Evolutionary conservation across 53 echinoderm and acorn worm genomes (phyloP).

Genomic region (Henricia sp.): DNA sequence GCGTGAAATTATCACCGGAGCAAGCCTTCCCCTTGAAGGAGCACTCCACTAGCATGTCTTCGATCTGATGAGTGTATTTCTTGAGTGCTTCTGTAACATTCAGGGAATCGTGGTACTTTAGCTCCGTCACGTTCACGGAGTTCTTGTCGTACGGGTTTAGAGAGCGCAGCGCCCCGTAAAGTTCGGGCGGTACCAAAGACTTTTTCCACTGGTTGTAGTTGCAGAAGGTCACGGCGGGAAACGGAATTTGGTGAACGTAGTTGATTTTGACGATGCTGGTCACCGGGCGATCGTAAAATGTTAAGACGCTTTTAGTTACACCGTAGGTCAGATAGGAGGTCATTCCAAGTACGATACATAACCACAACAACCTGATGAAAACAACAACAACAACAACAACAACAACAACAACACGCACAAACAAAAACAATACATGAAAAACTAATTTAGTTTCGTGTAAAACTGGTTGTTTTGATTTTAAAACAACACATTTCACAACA

Average conservation of each 20-base stretch:
- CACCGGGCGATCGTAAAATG: constrained; percentile 50
- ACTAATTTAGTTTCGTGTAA: not conserved
- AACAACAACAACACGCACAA: not conserved
- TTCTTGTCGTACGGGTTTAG: not conserved
- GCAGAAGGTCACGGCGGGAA: constrained; percentile 74
- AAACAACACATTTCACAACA: too few species aligned
- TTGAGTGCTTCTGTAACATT: constrained; percentile 9
- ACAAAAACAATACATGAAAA: not conserved
- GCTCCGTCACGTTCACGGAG: not conserved
- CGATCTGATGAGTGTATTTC: constrained; percentile 43
- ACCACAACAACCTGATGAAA: constrained; percentile 55
- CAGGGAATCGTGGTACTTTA: not conserved
- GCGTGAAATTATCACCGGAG: constrained; percentile 62
- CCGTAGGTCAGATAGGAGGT: constrained; percentile 48
- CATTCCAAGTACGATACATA: constrained; percentile 22
- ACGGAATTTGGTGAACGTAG: constrained; percentile 30
- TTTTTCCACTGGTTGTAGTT: constrained; percentile 68
- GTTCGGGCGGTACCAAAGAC: constrained; percentile 36
- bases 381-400: not conserved
- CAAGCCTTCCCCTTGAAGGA: constrained; percentile 57
- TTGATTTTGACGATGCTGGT: constrained; percentile 57
- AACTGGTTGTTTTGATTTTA: too few species aligned
- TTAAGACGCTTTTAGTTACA: constrained; percentile 9
- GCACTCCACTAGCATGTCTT: constrained; percentile 67
- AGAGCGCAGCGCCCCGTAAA: not conserved